Evolutionary conservation across 1,140 invertebrate species (phyloP).

Genomic region (Bombus haemorrhoidalis): DNA sequence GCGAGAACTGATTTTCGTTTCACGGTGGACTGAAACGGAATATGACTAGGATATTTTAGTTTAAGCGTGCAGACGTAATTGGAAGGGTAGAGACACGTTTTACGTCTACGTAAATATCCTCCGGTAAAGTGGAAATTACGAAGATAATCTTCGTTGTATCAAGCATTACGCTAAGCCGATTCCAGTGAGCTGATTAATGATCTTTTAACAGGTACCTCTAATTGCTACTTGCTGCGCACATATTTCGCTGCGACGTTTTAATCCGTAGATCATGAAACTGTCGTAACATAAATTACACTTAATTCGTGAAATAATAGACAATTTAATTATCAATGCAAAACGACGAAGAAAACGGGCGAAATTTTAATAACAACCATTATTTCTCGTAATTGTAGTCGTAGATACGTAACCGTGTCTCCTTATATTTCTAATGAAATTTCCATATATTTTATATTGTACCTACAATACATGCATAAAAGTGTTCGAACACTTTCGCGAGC

Average conservation of each 20-base stretch:
- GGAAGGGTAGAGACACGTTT: too few species aligned
- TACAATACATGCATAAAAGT: too few species aligned
- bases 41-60: neutral
- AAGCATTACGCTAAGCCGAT: constrained; percentile 19
- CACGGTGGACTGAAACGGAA: neutral
- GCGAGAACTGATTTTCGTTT: neutral
- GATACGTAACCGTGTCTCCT: neutral
- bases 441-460: too few species aligned
- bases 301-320: neutral
- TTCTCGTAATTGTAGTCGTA: neutral
- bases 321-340: too few species aligned
- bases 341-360: neutral
- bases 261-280: neutral
- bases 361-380: neutral
- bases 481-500: too few species aligned
- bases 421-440: too few species aligned
- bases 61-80: neutral
- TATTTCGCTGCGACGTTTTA: neutral
- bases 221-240: neutral
- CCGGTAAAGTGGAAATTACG: neutral
- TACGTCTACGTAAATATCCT: neutral
- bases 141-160: constrained; percentile 16
- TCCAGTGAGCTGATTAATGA: constrained; percentile 4
- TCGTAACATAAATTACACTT: neutral
- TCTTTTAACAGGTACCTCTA: neutral